Conservation (phyloP, 2,888 invertebrate species). For the Panopea generosa region DNA sequence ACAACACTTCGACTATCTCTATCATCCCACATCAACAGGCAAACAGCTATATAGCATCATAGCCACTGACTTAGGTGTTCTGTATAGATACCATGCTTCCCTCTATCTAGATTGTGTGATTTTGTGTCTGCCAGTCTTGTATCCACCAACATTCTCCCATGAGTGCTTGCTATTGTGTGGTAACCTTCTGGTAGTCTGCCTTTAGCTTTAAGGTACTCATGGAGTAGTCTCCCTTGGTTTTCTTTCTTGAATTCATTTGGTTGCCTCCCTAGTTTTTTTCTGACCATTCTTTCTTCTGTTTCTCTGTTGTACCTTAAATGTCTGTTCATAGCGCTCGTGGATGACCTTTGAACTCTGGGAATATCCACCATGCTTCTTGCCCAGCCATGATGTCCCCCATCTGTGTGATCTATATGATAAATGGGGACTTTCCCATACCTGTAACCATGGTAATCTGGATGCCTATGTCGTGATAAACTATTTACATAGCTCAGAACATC, state of each 20-base stretch:
- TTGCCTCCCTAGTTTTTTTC: not conserved
- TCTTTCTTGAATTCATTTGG: no score
- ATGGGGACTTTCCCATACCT: conserved; percentile 46
- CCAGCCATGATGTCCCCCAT: conserved; percentile 42
- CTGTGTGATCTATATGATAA: conserved; percentile 55
- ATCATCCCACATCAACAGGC: no score
- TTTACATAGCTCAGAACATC: conserved; percentile 58
- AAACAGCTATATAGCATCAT: not conserved
- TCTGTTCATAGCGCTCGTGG: conserved; percentile 1
- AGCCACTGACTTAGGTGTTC: conserved; percentile 25
- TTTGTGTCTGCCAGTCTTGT: not conserved
- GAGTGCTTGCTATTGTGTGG: conserved; percentile 43
- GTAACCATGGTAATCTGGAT: conserved; percentile 9
- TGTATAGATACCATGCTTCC: not conserved
- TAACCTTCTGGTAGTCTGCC: conserved; percentile 25
- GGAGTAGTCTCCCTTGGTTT: no score
- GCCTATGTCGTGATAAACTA: conserved; percentile 41
- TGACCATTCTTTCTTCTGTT: not conserved
- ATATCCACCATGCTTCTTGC: conserved; percentile 55
- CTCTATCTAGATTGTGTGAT: not conserved
- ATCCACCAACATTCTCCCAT: conserved; percentile 25
- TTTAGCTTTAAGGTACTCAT: no score
- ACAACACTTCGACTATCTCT: no score
- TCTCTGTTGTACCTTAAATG: not conserved
- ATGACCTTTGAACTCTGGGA: conserved; percentile 38